Conservation (phyloP, 1,140 invertebrate genomes). For the Thaumetopoea pityocampa region DNA sequence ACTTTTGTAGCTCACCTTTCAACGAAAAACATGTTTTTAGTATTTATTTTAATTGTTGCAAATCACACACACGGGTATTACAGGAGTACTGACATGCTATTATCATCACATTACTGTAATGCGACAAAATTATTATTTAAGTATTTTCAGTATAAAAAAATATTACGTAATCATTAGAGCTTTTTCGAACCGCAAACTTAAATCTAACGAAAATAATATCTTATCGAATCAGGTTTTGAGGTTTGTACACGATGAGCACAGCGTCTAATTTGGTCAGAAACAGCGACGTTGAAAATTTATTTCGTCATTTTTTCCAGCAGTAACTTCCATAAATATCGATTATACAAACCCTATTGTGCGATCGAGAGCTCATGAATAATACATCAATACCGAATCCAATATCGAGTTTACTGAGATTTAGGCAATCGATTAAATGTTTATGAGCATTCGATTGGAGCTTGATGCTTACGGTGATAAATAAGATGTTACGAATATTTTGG, state of each 20-base stretch:
- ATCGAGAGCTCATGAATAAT: conserved; percentile 56
- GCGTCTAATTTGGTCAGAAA: conserved; percentile 16
- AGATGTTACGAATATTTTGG: neutral
- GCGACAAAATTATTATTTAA: no score
- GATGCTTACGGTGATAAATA: conserved; percentile 4
- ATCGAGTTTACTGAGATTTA: conserved; percentile 58
- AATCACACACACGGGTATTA: no score
- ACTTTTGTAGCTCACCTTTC: no score
- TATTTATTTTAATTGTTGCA: no score
- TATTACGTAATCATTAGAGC: neutral
- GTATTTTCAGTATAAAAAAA: neutral
- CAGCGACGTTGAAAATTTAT: conserved; percentile 10
- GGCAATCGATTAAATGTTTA: conserved; percentile 45
- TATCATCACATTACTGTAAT: no score
- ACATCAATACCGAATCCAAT: conserved; percentile 47
- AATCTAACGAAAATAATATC: neutral
- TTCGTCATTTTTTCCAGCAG: conserved; percentile 21
- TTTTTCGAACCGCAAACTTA: neutral
- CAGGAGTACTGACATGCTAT: no score
- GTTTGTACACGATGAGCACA: neutral
- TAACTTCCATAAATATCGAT: conserved; percentile 46
- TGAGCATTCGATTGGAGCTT: conserved; percentile 28
- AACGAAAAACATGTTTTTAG: no score
- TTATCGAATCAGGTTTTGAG: conserved; percentile 3
- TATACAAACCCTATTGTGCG: conserved; percentile 51